Conservation (phyloP, 2,888 invertebrate genomes). For the Andrena chrysosceles region DNA sequence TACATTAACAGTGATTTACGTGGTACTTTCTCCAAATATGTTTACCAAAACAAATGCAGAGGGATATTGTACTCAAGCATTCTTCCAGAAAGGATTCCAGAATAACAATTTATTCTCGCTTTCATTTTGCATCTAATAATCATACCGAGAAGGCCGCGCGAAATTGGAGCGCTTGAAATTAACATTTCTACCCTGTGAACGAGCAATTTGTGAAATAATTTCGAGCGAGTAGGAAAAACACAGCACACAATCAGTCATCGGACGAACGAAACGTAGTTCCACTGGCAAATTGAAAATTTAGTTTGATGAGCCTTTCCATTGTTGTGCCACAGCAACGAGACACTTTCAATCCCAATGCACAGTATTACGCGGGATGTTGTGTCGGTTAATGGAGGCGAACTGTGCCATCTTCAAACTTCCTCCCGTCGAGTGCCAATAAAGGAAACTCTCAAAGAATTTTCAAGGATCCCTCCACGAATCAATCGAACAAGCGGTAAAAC, state of each 20-base stretch:
- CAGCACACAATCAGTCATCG: constrained; percentile 3
- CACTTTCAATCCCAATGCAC: constrained; percentile 15
- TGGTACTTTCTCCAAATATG: no score
- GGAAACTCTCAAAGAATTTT: neutral
- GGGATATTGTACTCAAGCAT: neutral
- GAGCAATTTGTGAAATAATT: constrained; percentile 44
- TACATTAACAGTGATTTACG: no score
- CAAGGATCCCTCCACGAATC: neutral
- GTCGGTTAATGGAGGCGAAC: neutral
- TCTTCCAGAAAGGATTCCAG: neutral
- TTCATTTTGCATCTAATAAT: constrained; percentile 11
- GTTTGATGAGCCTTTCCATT: constrained; percentile 36
- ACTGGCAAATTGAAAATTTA: constrained; percentile 46
- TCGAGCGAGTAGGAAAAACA: neutral
- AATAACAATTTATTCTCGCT: constrained; percentile 3
- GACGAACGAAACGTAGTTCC: constrained; percentile 12
- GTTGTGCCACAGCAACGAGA: neutral
- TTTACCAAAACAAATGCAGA: no score
- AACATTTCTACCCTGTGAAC: constrained; percentile 23
- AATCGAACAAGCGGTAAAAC: neutral
- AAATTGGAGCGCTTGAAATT: neutral
- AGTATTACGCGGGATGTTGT: neutral
- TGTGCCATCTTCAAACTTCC: neutral
- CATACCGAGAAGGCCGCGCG: neutral
- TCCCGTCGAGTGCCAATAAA: neutral